Base-by-base conservation (phyloP, 2,797 vertebrate genomes). In the Loris lydekkerianus region DNA sequence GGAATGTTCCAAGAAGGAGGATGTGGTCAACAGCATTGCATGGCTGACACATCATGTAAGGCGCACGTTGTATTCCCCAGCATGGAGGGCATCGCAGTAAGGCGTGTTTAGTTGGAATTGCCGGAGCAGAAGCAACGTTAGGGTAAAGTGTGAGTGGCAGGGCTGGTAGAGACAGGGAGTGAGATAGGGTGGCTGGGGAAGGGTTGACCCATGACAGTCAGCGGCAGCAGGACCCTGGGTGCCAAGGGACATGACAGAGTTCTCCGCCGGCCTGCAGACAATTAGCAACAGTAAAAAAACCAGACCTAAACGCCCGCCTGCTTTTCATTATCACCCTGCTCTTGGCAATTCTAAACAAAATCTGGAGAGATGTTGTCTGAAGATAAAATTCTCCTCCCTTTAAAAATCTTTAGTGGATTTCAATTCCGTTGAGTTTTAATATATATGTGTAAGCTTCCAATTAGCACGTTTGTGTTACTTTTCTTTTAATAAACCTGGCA, bases 61-160 rank as follows among this genome's bases (percentile, higher is more conserved):
- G 31, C 1, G 37, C 37, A 2, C 11, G 7, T 5, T 13, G 20
- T 40, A 1, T 37, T 25, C 73, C 0, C 2, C 93, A 14, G 2
- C 1, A 1, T 8, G 21, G 78, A n/a, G 49, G 75, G 7, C 29
- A 0, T 3, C 0, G 13, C 37, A 0, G 5, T 7, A 27, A 25
- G 58, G 17, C 5, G 21, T 37, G 43, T 8, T 23, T 4, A 2
- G 18, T 2, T n/a, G 63, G 78, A 4, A 20, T 3, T 10, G 72
- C 0, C 37, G 78, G 61, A 75, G 46, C 72, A n/a, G 84, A 49
- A n/a, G 80, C 70, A 20, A 5, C 17, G 3, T 18, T 1, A 37
- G 60, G 49, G 18, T 23, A 10, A 34, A 10, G 20, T 18, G 5
- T 3, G 14, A 9, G 2, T 10, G 61, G 61, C 8, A 27, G 56